Base-by-base conservation (phyloP, 2,888 invertebrate species). In the Dasysyrphus albostriatus region DNA sequence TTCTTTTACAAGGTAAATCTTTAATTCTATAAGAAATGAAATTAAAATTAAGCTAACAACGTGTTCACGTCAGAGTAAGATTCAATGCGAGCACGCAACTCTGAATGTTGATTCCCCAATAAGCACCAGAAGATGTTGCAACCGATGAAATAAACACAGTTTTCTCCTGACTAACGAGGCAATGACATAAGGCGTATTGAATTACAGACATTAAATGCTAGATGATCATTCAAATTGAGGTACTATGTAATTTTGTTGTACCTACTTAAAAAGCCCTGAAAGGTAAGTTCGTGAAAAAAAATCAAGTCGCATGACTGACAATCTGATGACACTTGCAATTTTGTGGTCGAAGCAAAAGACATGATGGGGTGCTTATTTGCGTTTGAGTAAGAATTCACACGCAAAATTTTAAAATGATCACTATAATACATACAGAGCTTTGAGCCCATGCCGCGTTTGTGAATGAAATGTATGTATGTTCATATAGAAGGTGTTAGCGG, bases 151-250 rank as follows among this genome's bases (percentile, higher is more conserved):
- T 12, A 16, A 16, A 44, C 5, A 63, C 29, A 29, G 14, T 16
- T 47, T 47, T 54, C 12, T 51, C 32, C 24, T 63, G 32, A 3
- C 54, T 63, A 39, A 42, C 54, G 10, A 65, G 39, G 29, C 63
- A 75, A 42, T 75, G 75, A 75, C 63, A 65, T 65, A 65, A 44
- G 47, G 54, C 54, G 54, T 56, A 12, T 51, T 63, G 6, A 75
- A 75, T 75, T 75, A 75, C 63, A 56, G 29, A 54, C 39, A 75
- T 75, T 75, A 75, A 65, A 65, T 65, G 32, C 47, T 47, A 65
- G 65, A 47, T 65, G 44, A 65, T 65, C 65, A 65, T 65, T 34
- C 12, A 49, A 63, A 32, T 44, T 63, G 29, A 29, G 5, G n/a
- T 34, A 24, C 24, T 24, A 47, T 65, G 47, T 49, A 65, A 47